Conservation (phyloP, 2,113 vertebrate genomes). For the Artemisiospiza belli region DNA sequence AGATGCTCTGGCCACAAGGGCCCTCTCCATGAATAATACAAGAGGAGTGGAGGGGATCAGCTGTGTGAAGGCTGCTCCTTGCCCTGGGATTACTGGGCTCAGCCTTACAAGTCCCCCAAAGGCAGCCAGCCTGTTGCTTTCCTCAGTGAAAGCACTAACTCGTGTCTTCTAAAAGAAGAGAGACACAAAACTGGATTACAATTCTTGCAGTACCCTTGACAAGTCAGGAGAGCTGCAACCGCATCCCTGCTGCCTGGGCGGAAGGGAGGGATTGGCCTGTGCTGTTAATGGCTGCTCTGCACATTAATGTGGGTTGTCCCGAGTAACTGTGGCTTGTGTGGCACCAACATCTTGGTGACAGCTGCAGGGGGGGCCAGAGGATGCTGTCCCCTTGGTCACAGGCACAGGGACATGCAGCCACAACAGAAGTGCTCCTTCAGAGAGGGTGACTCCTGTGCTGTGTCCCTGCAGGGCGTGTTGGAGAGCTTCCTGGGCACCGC, state of each 20-base stretch:
- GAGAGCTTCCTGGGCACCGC: constrained; percentile 98
- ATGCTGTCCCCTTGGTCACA: fast-evolving
- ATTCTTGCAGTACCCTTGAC: fast-evolving
- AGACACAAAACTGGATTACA: neutral
- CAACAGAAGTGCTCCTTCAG: fast-evolving
- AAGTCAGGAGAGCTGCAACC: neutral
- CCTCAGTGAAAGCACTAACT: neutral
- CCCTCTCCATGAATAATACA: neutral
- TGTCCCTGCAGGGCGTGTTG: constrained; percentile 86
- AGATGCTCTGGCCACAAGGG: constrained; percentile 28
- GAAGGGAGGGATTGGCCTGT: fast-evolving
- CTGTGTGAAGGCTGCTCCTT: neutral
- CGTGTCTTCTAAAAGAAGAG: neutral
- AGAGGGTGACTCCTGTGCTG: neutral
- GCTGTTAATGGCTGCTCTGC: fast-evolving
- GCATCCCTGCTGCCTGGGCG: fast-evolving
- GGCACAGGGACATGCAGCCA: fast-evolving
- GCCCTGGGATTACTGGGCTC: neutral
- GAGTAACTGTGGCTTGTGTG: fast-evolving
- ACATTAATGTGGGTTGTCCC: fast-evolving
- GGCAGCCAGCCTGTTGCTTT: neutral
- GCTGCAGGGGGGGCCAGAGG: neutral
- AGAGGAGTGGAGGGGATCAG: neutral
- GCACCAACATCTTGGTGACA: neutral
- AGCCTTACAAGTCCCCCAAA: neutral